These are phyloP conservation scores for Oreocharis arfaki DNA, from an alignment of 2,113 vertebrate genomes.

Conservation along the genomic window DNA sequence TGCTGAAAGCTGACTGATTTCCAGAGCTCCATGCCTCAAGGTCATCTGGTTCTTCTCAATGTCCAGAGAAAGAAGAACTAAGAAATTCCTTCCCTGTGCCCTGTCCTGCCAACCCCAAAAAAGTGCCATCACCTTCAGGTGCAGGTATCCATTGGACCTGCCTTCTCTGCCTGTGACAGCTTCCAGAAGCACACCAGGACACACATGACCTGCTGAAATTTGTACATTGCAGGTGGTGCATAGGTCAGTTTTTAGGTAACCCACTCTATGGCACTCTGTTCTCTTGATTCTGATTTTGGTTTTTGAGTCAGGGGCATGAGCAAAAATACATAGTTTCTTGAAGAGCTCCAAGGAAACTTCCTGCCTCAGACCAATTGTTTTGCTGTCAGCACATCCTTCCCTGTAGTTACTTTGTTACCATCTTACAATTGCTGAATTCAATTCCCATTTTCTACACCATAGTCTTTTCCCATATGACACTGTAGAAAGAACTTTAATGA, in stretches of 20 bases:
- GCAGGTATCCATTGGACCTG: not conserved
- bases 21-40: not conserved
- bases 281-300: not conserved
- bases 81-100: not conserved
- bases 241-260: not conserved
- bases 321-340: not conserved
- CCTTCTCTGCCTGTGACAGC: not conserved
- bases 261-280: not conserved
- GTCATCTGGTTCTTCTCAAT: not conserved
- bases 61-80: not conserved
- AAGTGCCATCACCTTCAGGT: not conserved
- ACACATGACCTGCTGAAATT: not conserved
- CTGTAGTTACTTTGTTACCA: not conserved
- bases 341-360: not conserved
- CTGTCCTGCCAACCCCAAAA: rapidly evolving
- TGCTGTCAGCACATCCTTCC: slow-evolving; percentile 5
- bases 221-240: not conserved
- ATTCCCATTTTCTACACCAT: slow-evolving; percentile 14
- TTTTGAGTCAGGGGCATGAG: not conserved
- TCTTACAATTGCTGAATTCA: slow-evolving; percentile 30
- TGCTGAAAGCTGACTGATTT: not conserved
- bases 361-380: slow-evolving; percentile 9
- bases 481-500: slow-evolving; percentile 25
- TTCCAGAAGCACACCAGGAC: rapidly evolving
- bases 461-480: slow-evolving; percentile 4